A percentile compares a stretch with the other conserved stretches of the same genome.
Conservation (phyloP, 2,797 vertebrate genomes). For the Cirrhinus molitorella region DNA sequence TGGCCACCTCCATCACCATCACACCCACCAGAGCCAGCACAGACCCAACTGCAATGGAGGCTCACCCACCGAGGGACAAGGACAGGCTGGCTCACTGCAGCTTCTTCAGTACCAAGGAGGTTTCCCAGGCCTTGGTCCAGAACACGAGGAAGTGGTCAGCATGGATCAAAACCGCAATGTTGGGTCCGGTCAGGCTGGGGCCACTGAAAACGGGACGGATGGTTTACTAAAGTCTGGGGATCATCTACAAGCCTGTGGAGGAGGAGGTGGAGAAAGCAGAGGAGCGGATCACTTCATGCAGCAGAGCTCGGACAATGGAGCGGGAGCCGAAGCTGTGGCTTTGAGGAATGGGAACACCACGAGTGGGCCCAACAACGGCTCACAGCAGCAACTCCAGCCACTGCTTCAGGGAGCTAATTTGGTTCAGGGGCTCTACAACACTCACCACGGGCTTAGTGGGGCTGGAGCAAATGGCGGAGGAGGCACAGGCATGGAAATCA, state of each 20-base stretch:
- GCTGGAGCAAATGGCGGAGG: constrained; percentile 75
- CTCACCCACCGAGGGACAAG: constrained; percentile 83
- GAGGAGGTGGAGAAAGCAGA: constrained; percentile 78
- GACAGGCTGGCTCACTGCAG: constrained; percentile 85
- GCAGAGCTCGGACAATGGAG: constrained; percentile 73
- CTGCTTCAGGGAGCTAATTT: constrained; percentile 90
- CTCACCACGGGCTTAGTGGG: constrained; percentile 87
- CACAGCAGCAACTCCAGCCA: constrained; percentile 82
- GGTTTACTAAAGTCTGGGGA: constrained; percentile 91
- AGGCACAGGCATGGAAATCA: constrained; percentile 94
- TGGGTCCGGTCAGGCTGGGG: constrained; percentile 69
- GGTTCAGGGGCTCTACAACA: constrained; percentile 95
- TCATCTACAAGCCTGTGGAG: constrained; percentile 88
- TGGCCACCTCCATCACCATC: constrained; percentile 78
- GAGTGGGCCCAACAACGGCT: constrained; percentile 62
- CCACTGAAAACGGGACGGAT: constrained; percentile 79
- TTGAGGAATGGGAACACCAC: constrained; percentile 79
- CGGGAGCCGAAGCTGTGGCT: constrained; percentile 67
- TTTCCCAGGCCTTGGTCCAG: constrained; percentile 87
- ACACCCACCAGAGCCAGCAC: constrained; percentile 83
- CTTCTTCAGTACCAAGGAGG: constrained; percentile 96
- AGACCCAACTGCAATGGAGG: constrained; percentile 92
- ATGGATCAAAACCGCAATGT: constrained; percentile 81
- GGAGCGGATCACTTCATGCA: constrained; percentile 92
- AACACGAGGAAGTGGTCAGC: constrained; percentile 93